These are phyloP conservation scores for Clarias batrachus DNA, from an alignment of 2,113 vertebrate genomes.

Conservation along the genomic window DNA sequence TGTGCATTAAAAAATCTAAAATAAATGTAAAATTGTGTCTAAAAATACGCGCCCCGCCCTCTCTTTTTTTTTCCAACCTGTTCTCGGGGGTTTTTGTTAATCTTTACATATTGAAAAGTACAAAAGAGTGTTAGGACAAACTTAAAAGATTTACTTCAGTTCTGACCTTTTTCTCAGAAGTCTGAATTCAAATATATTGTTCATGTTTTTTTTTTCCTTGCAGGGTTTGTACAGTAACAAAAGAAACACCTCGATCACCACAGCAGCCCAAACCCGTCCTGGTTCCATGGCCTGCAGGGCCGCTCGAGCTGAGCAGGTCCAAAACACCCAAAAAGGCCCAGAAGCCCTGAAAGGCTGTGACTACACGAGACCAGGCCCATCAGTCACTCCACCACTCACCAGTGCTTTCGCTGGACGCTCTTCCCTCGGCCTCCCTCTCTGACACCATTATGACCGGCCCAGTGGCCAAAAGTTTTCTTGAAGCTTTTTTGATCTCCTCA, in stretches of 20 bases:
- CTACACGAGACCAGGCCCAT: constrained; percentile 16
- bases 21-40: too few relatives aligned
- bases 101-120: not conserved
- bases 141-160: too few relatives aligned
- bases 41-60: too few relatives aligned
- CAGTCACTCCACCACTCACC: constrained; percentile 24
- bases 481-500: constrained; percentile 42
- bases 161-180: too few relatives aligned
- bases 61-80: not conserved
- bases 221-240: constrained; percentile 43
- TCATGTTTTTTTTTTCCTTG: not conserved
- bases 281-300: constrained; percentile 22
- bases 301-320: constrained; percentile 23
- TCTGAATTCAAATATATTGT: too few relatives aligned
- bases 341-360: constrained; percentile 5
- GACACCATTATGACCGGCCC: constrained; percentile 2
- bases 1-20: too few relatives aligned
- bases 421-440: not conserved
- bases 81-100: not conserved
- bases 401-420: constrained; percentile 11
- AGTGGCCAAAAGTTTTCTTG: constrained; percentile 38
- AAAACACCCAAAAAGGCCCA: not conserved
- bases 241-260: constrained; percentile 21
- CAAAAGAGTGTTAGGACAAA: too few relatives aligned
- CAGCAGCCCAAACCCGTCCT: constrained; percentile 29